Percentiles rank a stretch among this genome's conserved stretches.
Evolutionary conservation across 2,888 invertebrate genomes (phyloP).

Genomic region (Thyatira batis): DNA sequence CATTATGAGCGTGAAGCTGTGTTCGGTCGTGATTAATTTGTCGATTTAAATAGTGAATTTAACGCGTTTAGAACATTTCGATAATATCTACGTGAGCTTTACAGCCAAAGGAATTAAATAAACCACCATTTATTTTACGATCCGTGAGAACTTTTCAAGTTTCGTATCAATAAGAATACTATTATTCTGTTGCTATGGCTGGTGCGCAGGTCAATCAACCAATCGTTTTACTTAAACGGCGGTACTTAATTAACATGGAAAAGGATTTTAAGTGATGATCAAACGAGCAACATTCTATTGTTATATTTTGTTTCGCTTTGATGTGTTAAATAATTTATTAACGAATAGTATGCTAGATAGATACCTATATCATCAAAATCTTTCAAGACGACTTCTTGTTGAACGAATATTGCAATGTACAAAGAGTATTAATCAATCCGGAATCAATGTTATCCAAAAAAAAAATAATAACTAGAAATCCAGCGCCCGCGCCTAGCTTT

Average conservation of each 20-base stretch:
- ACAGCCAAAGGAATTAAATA: not conserved
- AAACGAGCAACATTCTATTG: not conserved
- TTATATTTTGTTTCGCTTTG: not conserved
- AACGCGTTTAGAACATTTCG: constrained; percentile 3
- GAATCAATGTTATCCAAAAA: constrained; percentile 27
- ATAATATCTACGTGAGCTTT: not conserved
- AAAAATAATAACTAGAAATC: constrained; percentile 53
- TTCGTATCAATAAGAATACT: not conserved
- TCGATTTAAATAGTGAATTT: constrained; percentile 26
- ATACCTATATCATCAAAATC: no score
- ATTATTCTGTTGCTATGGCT: not conserved
- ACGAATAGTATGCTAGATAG: not conserved
- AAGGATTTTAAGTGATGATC: not conserved
- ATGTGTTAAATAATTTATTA: not conserved
- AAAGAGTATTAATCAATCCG: constrained; percentile 1
- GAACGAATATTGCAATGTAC: not conserved
- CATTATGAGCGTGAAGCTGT: constrained; percentile 51
- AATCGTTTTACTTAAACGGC: not conserved
- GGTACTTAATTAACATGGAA: not conserved
- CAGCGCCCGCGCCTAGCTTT: constrained; percentile 52
- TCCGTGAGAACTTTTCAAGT: constrained; percentile 3
- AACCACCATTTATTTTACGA: not conserved
- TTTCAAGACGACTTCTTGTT: no score
- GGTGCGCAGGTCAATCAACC: not conserved
- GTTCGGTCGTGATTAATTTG: constrained; percentile 48